Percentiles rank a stretch among this genome's conserved stretches.
Conservation (phyloP, 1,140 invertebrate species). For the Brachionus calyciflorus region DNA sequence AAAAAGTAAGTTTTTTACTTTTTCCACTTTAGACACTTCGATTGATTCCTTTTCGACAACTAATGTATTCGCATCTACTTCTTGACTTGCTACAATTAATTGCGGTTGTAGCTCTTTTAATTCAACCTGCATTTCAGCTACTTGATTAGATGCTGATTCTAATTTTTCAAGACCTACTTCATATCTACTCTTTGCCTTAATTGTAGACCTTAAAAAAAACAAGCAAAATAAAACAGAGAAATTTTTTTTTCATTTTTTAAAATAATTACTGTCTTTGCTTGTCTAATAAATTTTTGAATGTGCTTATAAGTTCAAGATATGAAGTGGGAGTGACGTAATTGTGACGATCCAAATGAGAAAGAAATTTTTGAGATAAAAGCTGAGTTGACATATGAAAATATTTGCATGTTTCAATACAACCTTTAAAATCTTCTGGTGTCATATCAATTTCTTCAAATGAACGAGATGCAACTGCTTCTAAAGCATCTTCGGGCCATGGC, state of each 20-base stretch:
- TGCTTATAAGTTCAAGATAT: constrained; percentile 61
- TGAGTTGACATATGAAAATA: constrained; percentile 80
- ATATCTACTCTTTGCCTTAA: constrained; percentile 51
- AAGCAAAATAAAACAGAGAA: not conserved
- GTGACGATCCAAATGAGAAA: constrained; percentile 65
- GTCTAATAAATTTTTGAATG: constrained; percentile 59
- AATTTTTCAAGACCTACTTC: constrained; percentile 63
- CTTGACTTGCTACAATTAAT: constrained; percentile 80
- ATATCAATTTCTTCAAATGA: constrained; percentile 72
- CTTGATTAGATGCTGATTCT: constrained; percentile 65
- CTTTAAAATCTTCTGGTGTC: constrained; percentile 65
- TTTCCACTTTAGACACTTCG: constrained; percentile 62
- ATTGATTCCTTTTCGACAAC: constrained; percentile 69
- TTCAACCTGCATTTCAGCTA: constrained; percentile 69
- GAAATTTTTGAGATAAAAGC: constrained; percentile 66
- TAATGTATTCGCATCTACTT: constrained; percentile 92
- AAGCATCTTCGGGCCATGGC: constrained; percentile 62
- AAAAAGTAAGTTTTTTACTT: constrained; percentile 55
- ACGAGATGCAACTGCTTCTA: constrained; percentile 76
- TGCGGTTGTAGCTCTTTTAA: constrained; percentile 81
- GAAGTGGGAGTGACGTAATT: constrained; percentile 63
- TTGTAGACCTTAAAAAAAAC: constrained; percentile 27
- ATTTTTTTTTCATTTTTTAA: not conserved
- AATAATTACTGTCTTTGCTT: constrained; percentile 65
- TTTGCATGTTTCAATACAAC: constrained; percentile 67